These are phyloP conservation scores for Eristalinus aeneus DNA, from an alignment of 2,888 invertebrate species.

Conservation along the genomic window DNA sequence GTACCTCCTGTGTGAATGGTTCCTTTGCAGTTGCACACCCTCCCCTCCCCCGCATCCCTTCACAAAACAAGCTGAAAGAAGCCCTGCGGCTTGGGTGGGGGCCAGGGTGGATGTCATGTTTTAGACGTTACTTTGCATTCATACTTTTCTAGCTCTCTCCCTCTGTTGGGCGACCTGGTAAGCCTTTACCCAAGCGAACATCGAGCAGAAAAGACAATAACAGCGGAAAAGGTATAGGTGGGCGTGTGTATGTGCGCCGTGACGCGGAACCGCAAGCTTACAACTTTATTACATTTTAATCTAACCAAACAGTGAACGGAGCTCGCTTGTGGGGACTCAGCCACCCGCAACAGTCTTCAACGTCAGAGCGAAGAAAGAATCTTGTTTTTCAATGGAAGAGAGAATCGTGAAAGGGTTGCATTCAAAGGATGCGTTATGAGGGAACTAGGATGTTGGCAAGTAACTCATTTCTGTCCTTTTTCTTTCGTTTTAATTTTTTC, in stretches of 20 bases:
- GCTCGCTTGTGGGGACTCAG: conserved; percentile 17
- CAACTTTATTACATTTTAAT: conserved; percentile 62
- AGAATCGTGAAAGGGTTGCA: not conserved
- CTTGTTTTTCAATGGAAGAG: conserved; percentile 21
- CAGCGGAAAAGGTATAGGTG: conserved; percentile 1
- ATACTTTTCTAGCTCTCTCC: conserved; percentile 36
- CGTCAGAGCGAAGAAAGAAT: conserved; percentile 43
- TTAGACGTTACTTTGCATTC: conserved; percentile 61
- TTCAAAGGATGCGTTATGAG: not conserved
- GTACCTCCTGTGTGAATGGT: not conserved
- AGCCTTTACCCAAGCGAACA: conserved; percentile 14
- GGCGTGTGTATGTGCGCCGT: conserved; percentile 20
- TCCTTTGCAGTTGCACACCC: not conserved
- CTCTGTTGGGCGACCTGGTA: conserved; percentile 1
- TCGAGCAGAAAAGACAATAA: not conserved
- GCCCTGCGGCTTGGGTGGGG: not conserved
- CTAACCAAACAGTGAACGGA: conserved; percentile 54
- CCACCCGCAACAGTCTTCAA: conserved; percentile 22
- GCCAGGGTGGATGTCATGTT: conserved; percentile 49
- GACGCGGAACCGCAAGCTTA: conserved; percentile 42
- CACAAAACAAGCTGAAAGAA: not conserved
- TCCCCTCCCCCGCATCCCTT: not conserved
- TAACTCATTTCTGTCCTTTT: not conserved
- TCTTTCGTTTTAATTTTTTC: not conserved
- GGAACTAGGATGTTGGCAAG: not conserved